phyloP scores from a whole-genome alignment of 2,888 invertebrate genomes.

The Anarsia innoxiella region DNA sequence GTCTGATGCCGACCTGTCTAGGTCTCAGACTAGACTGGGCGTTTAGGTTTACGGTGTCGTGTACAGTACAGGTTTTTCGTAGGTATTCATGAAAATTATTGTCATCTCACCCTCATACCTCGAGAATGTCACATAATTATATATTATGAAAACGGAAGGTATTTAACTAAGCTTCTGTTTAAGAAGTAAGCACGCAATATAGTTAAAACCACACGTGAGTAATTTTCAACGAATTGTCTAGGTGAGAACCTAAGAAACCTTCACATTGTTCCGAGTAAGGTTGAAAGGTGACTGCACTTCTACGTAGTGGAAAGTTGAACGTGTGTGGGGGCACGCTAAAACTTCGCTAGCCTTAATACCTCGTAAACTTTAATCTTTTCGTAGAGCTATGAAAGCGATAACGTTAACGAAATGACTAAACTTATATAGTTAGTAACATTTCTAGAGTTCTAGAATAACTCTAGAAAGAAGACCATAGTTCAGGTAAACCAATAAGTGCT shows the following conservation, averaged over 20 bases:
- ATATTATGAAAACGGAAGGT: no score
- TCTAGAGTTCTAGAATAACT: no score
- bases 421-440: no score
- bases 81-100: slow-evolving; percentile 8
- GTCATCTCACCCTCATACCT: slow-evolving; percentile 2
- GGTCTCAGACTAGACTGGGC: slow-evolving; percentile 8
- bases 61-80: no score
- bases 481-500: no score
- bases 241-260: slow-evolving; percentile 2
- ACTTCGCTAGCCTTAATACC: slow-evolving; percentile 39
- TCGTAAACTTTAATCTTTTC: slow-evolving; percentile 38
- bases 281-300: slow-evolving; percentile 64
- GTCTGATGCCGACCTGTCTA: neutral
- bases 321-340: slow-evolving; percentile 37
- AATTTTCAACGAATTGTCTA: no score
- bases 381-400: slow-evolving; percentile 32
- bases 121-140: no score
- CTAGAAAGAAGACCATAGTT: no score
- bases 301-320: slow-evolving; percentile 36
- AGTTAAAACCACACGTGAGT: no score
- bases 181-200: no score
- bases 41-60: slow-evolving; percentile 1
- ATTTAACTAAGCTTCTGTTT: no score
- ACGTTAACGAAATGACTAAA: no score
- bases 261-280: slow-evolving; percentile 22